Conservation (phyloP, 1,140 invertebrate genomes). For the Pygmarrhopalites habei region DNA sequence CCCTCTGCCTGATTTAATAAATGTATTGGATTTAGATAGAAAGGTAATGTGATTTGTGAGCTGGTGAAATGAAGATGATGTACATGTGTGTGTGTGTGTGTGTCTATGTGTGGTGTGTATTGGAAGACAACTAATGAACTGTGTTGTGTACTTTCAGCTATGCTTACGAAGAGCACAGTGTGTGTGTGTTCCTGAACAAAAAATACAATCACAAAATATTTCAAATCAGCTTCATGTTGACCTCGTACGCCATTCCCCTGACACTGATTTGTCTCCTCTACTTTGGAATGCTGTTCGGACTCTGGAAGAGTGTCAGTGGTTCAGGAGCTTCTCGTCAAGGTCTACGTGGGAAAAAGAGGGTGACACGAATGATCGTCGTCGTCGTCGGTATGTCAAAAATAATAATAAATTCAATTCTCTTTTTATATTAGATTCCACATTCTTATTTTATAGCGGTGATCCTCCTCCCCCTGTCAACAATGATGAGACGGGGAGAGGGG, state of each 20-base stretch:
- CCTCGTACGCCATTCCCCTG: constrained; percentile 77
- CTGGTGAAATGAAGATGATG: no score
- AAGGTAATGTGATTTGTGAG: no score
- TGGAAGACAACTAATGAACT: no score
- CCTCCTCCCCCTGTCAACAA: no score
- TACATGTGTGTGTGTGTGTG: no score
- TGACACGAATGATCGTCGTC: constrained; percentile 86
- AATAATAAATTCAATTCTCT: no score
- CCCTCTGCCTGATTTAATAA: no score
- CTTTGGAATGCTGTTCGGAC: constrained; percentile 75
- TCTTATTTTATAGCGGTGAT: no score
- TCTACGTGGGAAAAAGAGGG: constrained; percentile 75
- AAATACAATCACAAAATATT: constrained; percentile 63
- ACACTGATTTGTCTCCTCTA: constrained; percentile 81
- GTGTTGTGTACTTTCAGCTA: constrained; percentile 37
- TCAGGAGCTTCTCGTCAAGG: constrained; percentile 66
- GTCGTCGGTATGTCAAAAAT: constrained; percentile 64
- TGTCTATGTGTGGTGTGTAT: no score
- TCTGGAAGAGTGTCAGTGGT: constrained; percentile 68
- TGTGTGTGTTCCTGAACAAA: constrained; percentile 38
- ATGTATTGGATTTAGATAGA: no score
- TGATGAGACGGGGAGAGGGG: no score
- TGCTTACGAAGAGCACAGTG: constrained; percentile 30
- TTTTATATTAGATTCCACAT: no score
- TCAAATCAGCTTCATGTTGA: constrained; percentile 72